Conservation (phyloP, 1,140 invertebrate species). For the Drosophila orena region DNA sequence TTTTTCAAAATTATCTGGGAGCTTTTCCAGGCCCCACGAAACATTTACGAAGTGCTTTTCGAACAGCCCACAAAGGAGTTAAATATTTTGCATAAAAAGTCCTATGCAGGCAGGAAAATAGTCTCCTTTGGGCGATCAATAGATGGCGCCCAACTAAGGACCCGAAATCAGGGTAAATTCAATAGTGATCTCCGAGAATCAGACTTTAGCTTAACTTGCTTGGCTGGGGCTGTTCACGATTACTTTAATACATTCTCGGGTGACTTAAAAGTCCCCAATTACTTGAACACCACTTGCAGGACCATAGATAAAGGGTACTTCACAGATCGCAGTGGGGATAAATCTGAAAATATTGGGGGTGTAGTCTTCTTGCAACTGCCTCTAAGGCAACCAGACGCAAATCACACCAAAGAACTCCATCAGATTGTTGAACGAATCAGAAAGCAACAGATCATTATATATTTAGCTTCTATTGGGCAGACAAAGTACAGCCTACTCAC, state of each 20-base stretch:
- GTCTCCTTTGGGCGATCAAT: constrained; percentile 91
- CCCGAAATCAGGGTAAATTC: constrained; percentile 85
- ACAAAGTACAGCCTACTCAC: constrained; percentile 89
- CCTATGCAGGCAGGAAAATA: constrained; percentile 91
- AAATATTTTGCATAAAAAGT: constrained; percentile 89
- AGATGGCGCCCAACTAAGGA: constrained; percentile 84
- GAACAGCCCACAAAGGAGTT: constrained; percentile 84
- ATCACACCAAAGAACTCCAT: constrained; percentile 85
- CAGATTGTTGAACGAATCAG: constrained; percentile 87
- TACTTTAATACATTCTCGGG: constrained; percentile 63
- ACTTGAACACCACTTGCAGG: constrained; percentile 85
- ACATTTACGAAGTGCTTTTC: constrained; percentile 87
- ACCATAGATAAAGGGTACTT: constrained; percentile 84
- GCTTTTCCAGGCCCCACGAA: constrained; percentile 86
- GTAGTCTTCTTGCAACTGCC: constrained; percentile 85
- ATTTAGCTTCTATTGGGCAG: constrained; percentile 89
- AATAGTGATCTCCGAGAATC: constrained; percentile 88
- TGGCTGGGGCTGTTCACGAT: constrained; percentile 75
- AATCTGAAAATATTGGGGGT: constrained; percentile 76
- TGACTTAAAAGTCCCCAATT: constrained; percentile 61
- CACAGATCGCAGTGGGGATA: constrained; percentile 65
- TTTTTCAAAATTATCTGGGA: constrained; percentile 86
- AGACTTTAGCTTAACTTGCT: constrained; percentile 88
- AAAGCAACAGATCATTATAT: constrained; percentile 88
- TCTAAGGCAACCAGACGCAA: constrained; percentile 79